Percentiles rank a stretch among this genome's conserved stretches.
These are phyloP conservation scores for Grallaria varia DNA, from an alignment of 2,113 vertebrate genomes.

Conservation along the genomic window DNA sequence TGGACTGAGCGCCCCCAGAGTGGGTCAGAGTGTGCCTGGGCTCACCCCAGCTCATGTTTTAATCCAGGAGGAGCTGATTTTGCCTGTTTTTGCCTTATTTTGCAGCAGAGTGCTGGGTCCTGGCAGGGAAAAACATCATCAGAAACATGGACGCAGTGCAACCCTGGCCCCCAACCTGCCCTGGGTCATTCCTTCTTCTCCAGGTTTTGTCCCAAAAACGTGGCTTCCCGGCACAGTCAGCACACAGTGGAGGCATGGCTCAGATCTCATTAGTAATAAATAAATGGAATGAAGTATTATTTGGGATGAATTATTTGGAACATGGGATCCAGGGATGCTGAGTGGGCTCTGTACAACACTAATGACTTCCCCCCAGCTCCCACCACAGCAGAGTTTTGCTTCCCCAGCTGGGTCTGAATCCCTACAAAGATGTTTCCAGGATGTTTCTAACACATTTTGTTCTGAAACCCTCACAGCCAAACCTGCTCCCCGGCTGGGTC, in stretches of 20 bases:
- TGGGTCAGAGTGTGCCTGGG: neutral
- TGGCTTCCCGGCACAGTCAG: neutral
- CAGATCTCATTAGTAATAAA: neutral
- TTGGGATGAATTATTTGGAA: neutral
- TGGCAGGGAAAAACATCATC: neutral
- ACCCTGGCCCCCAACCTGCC: rapidly evolving
- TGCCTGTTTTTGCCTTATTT: neutral
- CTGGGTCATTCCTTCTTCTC: neutral
- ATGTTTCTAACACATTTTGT: neutral
- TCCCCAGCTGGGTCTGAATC: neutral
- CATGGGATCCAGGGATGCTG: neutral
- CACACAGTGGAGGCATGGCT: neutral
- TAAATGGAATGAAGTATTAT: neutral
- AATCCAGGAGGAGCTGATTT: neutral
- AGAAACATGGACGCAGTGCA: rapidly evolving
- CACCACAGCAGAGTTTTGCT: neutral
- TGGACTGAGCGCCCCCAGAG: neutral
- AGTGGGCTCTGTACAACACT: rapidly evolving
- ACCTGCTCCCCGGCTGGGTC: neutral
- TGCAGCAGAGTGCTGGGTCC: neutral
- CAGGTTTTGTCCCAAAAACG: neutral
- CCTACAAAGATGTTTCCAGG: neutral
- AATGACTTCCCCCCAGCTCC: rapidly evolving
- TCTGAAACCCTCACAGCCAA: neutral
- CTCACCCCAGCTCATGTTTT: neutral